Evolutionary conservation across 2,888 invertebrate species (phyloP), one percentile per base, ranked within the genome.

Genomic region (Yponomeuta plumbellus): DNA sequence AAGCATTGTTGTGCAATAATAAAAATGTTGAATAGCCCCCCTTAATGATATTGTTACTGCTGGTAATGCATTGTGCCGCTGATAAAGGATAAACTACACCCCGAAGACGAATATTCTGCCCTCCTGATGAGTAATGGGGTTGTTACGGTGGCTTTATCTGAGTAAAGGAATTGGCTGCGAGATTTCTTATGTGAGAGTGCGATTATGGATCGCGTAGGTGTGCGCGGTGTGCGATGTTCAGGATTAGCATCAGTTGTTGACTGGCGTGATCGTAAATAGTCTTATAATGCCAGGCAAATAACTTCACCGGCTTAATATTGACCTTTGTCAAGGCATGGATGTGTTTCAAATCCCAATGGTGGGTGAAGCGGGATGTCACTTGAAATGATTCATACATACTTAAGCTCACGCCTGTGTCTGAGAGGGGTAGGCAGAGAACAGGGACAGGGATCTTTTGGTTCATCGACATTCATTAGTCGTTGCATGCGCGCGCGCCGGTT

Each of bases 71-170:
- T 89, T 87, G 87, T 81, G 79, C 74, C 73, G 72, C 76, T 79
- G 92, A 91, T 91, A 92, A 86, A 84, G 92, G 92, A 92, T 92
- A 91, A 92, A 92, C 92, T 91, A 89, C 88, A 87, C 91, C 91
- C 91, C 75, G 82, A 81, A 88, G 87, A 81, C 80, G 80, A 77
- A 80, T 81, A 79, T 70, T 71, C 67, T 69, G 67, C 66, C 70
- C 69, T 66, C 68, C 67, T 70, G 71, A 44, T 79, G 77, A 77
- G 70, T 80, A 76, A 77, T 74, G 71, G 71, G 56, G 59, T 58
- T 59, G 44, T 59, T 65, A 20, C 23, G 22, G 11, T 67, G 70
- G 72, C 69, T 73, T 75, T 70, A 68, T 70, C 69, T 70, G 66
- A 4, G 44, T 52, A 52, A 52, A 23, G 58, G 65, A 68, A 70